Conservation (phyloP, 2,113 vertebrate genomes). For the Pachycephala philippinensis region DNA sequence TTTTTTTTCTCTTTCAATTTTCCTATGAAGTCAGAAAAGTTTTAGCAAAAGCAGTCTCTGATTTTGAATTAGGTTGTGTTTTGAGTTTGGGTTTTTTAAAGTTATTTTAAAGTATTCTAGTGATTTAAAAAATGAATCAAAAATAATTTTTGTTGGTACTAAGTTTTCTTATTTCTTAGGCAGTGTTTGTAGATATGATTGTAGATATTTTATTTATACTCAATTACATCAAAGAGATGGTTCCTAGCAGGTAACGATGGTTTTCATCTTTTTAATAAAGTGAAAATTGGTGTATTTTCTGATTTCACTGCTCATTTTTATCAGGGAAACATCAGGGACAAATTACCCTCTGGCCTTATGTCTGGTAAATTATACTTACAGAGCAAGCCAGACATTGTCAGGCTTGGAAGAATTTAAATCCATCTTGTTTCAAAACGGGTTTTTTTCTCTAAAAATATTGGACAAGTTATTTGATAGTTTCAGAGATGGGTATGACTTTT, state of each 20-base stretch:
- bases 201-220: neutral
- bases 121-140: neutral
- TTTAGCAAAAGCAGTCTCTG: neutral
- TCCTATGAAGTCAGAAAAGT: neutral
- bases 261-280: constrained; percentile 30
- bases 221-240: neutral
- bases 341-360: constrained; percentile 23
- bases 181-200: neutral
- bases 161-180: neutral
- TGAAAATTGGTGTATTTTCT: constrained; percentile 17
- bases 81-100: fast-evolving
- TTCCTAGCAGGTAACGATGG: neutral
- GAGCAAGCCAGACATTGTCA: neutral
- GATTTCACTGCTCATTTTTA: constrained; percentile 33
- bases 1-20: neutral
- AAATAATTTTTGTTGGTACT: neutral
- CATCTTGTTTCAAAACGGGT: neutral
- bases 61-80: neutral
- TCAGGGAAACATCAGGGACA: constrained; percentile 23
- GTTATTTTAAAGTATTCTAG: neutral
- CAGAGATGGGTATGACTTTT: neutral
- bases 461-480: neutral
- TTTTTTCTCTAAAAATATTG: neutral
- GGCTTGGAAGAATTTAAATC: constrained; percentile 7
- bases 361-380: constrained; percentile 23